A percentile compares a stretch with the other conserved stretches of the same genome.
Evolutionary conservation across 2,113 vertebrate genomes (phyloP).

Genomic region (Calcarius ornatus): DNA sequence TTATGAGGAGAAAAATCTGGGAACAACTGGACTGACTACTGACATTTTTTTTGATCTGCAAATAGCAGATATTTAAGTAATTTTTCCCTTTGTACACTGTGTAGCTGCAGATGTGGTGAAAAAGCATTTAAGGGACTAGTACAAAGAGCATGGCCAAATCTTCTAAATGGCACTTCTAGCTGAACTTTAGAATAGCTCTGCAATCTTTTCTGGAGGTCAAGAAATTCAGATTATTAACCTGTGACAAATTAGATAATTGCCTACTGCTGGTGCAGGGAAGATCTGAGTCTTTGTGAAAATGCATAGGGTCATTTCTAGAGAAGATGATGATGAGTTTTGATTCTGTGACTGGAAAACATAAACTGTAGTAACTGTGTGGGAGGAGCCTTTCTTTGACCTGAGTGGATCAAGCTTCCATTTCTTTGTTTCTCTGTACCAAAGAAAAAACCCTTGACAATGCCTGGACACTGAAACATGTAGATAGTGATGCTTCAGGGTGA

Average conservation of each 20-base stretch:
- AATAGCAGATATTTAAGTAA: neutral
- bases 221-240: neutral
- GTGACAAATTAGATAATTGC: neutral
- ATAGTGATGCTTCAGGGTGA: neutral
- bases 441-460: neutral
- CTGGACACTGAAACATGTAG: neutral
- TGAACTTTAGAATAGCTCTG: neutral
- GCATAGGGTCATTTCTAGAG: neutral
- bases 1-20: neutral
- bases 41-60: neutral
- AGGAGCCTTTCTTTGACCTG: neutral
- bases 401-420: neutral
- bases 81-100: neutral
- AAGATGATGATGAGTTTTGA: neutral
- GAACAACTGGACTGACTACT: neutral
- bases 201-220: neutral
- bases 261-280: neutral
- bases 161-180: neutral
- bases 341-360: neutral
- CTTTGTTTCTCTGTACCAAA: neutral
- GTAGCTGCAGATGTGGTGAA: neutral
- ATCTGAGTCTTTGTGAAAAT: neutral
- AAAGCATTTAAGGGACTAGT: neutral
- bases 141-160: neutral
- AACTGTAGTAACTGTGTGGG: neutral